A percentile compares a stretch with the other conserved stretches of the same genome.
Evolutionary conservation across 2,113 vertebrate genomes (phyloP).

Genomic region (Egretta garzetta): DNA sequence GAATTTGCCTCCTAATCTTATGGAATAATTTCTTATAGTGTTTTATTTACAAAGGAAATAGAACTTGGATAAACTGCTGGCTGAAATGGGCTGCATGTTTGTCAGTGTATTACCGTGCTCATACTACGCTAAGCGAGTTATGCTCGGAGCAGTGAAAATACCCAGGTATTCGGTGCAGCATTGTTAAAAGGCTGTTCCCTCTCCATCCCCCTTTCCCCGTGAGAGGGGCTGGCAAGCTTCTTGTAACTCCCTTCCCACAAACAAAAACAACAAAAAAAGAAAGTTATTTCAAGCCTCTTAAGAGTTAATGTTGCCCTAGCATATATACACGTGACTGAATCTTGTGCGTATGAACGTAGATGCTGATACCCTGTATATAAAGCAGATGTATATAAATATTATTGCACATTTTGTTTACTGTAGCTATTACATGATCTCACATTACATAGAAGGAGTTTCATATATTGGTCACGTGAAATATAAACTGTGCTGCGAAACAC

Average conservation of each 20-base stretch:
- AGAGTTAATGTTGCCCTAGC: background rate
- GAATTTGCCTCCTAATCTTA: slow-evolving; percentile 11
- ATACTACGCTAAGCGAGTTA: background rate
- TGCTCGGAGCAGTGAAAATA: background rate
- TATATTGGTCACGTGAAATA: background rate
- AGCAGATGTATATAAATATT: slow-evolving; percentile 51
- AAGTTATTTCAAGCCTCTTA: background rate
- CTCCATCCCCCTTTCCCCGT: background rate
- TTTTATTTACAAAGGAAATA: slow-evolving; percentile 31
- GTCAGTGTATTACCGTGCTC: background rate
- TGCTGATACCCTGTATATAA: background rate
- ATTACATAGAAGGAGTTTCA: background rate
- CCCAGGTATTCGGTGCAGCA: background rate
- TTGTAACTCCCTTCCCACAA: background rate
- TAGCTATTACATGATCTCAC: background rate
- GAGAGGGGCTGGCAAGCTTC: background rate
- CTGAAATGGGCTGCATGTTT: background rate
- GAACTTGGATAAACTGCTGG: background rate
- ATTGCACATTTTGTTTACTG: slow-evolving; percentile 21
- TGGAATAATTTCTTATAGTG: background rate
- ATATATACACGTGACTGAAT: background rate
- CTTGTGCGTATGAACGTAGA: fast-evolving
- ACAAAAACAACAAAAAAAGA: background rate
- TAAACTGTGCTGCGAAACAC: slow-evolving; percentile 4
- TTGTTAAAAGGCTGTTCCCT: background rate